Percentiles rank a stretch among this genome's conserved stretches.
Conservation (phyloP, 1,140 invertebrate genomes). For the Caerostris extrusa region DNA sequence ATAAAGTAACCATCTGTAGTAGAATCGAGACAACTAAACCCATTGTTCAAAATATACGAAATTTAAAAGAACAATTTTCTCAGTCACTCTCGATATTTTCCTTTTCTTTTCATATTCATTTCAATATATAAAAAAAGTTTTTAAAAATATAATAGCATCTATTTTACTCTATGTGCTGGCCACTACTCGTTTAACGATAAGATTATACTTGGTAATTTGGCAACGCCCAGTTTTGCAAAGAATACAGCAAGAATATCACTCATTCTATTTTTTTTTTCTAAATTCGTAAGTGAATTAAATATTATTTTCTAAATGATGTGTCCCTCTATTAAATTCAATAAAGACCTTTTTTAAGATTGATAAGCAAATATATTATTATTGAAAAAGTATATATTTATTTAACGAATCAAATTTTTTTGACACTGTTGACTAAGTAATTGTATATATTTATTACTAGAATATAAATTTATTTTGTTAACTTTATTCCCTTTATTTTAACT, state of each 20-base stretch:
- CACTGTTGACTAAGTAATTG: neutral
- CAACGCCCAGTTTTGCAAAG: constrained; percentile 28
- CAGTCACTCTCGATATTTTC: constrained; percentile 4
- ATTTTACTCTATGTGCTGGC: constrained; percentile 27
- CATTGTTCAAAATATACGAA: constrained; percentile 32
- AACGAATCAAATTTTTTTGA: neutral
- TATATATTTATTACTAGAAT: neutral
- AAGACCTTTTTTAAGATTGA: neutral
- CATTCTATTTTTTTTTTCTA: constrained; percentile 31
- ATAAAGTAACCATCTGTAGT: neutral
- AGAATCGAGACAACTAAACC: constrained; percentile 30
- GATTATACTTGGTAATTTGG: constrained; percentile 47
- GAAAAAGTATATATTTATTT: no score
- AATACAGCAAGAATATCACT: constrained; percentile 46
- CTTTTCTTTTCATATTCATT: constrained; percentile 35
- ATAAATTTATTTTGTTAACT: neutral
- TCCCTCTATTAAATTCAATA: neutral
- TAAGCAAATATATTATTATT: neutral
- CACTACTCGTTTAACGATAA: constrained; percentile 7
- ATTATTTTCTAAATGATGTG: neutral
- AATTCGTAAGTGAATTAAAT: neutral
- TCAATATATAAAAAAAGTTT: neutral
- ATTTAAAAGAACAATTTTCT: constrained; percentile 52
- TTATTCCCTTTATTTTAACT: no score
- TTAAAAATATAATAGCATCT: constrained; percentile 50